Base-by-base conservation (phyloP, 2,113 vertebrate genomes). In the Oriolus oriolus region DNA sequence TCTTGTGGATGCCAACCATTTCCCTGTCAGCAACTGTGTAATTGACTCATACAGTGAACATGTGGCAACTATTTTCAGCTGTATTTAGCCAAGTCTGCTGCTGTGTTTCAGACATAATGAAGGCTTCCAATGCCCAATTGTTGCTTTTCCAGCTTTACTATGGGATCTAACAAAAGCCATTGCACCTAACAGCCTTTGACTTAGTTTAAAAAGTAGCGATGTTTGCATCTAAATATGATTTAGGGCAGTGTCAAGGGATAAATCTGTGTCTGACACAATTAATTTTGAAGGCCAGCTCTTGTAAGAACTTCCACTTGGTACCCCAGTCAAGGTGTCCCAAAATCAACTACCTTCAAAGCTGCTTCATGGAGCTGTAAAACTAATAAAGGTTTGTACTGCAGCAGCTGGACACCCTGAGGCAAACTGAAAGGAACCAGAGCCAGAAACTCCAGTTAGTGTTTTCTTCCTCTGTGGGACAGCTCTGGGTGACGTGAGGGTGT, bases 31-130 rank as follows among this genome's bases (percentile, higher is more conserved):
- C 88, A 87, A 59, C 89, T 82, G 69, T 74, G 74, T 87, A 81
- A 94, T 63, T 93, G 92, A 87, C 87, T 82, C 64, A 84, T 59
- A 87, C 28, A 71, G 31, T 64, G 82, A 95, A 94, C 95, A 96
- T 95, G 95, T 94, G 90, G 95, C 95, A 97, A 96, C 81, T 94
- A 84, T 95, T 96, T 93, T 89, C 74, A 79, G 73, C 78, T 79
- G 74, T 44, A 68, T 89, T 95, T 91, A 75, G 93, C 92, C 28
- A 87, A 93, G 84, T 54, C 70, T 94, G 81, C 70, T 76, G 49
- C 84, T 16, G 63, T 71, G 44, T 63, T 77, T 93, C 78, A 96
- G 91, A 79, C 59, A 35, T 26, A 84, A 87, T 35, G 66, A 84
- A 74, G 41, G 42, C 3, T 94, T 89, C 91, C 69, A 70, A 3